Evolutionary conservation across 1,140 invertebrate species (phyloP), one percentile per base, ranked within the genome.

Genomic region (Oreohelix idahoensis): DNA sequence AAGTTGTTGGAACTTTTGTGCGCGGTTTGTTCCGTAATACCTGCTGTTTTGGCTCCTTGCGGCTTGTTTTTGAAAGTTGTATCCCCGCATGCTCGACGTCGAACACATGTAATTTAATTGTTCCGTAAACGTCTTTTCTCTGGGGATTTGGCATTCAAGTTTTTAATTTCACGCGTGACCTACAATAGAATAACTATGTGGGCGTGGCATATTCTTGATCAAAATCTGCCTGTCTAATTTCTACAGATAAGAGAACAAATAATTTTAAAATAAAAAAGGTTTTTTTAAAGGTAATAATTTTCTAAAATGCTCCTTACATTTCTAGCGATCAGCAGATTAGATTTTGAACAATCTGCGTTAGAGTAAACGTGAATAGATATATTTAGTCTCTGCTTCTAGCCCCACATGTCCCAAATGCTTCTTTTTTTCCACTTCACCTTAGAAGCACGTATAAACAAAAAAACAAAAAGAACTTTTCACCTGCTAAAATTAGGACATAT

Each of bases 121-220:
- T 66, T 66, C 63, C 63, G 63, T 29, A 66, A 66, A 66, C 63
- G 63, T 66, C 63, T 66, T 66, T 66, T 66, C 63, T 66, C 63
- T 29, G 29, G 63, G 63, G 63, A 66, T 32, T 66, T n/a, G n/a
- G 11, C 11, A 66, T 29, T 35, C 8, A 66, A 66, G 63, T 66
- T 66, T 66, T 66, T 66, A 66, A 66, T 66, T 66, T 66, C 63
- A 66, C 63, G 63, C 63, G 63, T 66, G 63, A 35, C 29, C 29
- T 66, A 35, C n/a, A 66, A 29, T 66, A 13, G 29, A 66, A 66
- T 32, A 66, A 32, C 63, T 29, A 29, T 32, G 29, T 32, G 63
- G 63, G 63, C 29, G 63, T 66, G 63, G n/a, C 63, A 2, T 8
- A 2, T 35, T 32, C n/a, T 66, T 32, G 63, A 1, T 32, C n/a